Evolutionary conservation across 2,113 vertebrate species (phyloP), one percentile per base, ranked within the genome.

Genomic region (Eleginops maclovinus): DNA sequence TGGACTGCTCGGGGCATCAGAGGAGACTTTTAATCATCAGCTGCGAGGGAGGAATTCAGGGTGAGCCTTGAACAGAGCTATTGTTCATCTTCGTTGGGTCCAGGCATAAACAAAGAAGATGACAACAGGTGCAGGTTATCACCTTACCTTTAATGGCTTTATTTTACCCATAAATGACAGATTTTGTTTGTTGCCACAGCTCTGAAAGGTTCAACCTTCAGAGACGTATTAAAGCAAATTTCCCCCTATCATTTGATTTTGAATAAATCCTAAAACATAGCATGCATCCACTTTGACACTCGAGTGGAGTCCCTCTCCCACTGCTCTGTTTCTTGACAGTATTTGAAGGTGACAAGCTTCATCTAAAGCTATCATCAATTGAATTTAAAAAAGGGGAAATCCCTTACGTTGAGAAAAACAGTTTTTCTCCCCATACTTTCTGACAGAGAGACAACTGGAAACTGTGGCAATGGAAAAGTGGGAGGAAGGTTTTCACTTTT

Each of bases 21-120:
- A 61, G 62, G 47, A 81, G 62, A 72, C 84, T 92, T 36, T 91
- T 88, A 81, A 89, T 92, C 87, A 83, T 82, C 66, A 71, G 54
- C 56, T 19, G n/a, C 58, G 24, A 58, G 56, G 72, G 63, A 79
- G 58, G 75, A 84, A 82, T 72, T 47, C 24, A 43, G 24, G 36
- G 40, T 4, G 22, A 40, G 61, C 28, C 44, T 41, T 75, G 79
- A 88, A 83, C 75, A 41, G 76, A 76, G 65, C 59, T 6, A 63
- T 63, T 88, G 85, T 88, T 85, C 26, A 2, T 24, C 51, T 68
- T 12, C 31, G 56, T 40, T 49, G 50, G 53, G 66, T 46, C 22
- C 15, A 19, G 49, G 36, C 9, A 28, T 26, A 65, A 49, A 82
- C 40, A 83, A 83, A 71, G 54, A 81, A 36, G 21, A 66, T 16